These are phyloP conservation scores for Progne subis DNA, from an alignment of 2,113 vertebrate species.

Conservation along the genomic window DNA sequence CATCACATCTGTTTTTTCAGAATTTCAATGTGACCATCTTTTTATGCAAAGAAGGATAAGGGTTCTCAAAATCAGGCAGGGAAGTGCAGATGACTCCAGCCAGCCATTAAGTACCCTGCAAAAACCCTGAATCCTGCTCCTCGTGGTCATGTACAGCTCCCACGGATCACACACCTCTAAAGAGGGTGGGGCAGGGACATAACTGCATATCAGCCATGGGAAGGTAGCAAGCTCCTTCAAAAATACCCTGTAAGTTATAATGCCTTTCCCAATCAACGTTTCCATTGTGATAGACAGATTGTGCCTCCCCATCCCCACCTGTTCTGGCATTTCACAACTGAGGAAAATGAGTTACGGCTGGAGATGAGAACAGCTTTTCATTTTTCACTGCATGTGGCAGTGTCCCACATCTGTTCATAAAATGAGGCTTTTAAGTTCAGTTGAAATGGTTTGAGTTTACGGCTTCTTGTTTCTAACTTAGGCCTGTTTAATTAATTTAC, in stretches of 20 bases:
- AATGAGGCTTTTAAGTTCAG: not conserved
- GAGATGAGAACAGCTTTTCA: not conserved
- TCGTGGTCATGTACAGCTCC: not conserved
- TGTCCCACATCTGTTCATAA: not conserved
- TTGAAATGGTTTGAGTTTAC: not conserved
- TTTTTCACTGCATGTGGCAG: not conserved
- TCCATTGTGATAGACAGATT: not conserved
- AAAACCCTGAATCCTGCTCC: not conserved
- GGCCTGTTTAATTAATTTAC: constrained; percentile 60
- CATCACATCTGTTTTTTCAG: not conserved
- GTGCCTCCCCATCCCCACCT: not conserved
- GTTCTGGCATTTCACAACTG: not conserved
- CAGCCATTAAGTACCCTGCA: not conserved
- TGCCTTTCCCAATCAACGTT: not conserved
- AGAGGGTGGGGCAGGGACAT: not conserved
- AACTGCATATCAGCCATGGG: not conserved
- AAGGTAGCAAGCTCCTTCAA: not conserved
- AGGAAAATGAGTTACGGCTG: not conserved
- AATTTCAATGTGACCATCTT: not conserved
- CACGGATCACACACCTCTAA: not conserved
- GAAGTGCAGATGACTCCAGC: not conserved
- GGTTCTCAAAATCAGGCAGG: not conserved
- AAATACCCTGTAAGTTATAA: not conserved
- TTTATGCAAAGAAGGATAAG: not conserved
- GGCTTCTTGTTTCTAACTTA: not conserved